Evolutionary conservation across 2,888 invertebrate species (phyloP), one percentile per base, ranked within the genome.

Genomic region (Alloscopus bannaensis): DNA sequence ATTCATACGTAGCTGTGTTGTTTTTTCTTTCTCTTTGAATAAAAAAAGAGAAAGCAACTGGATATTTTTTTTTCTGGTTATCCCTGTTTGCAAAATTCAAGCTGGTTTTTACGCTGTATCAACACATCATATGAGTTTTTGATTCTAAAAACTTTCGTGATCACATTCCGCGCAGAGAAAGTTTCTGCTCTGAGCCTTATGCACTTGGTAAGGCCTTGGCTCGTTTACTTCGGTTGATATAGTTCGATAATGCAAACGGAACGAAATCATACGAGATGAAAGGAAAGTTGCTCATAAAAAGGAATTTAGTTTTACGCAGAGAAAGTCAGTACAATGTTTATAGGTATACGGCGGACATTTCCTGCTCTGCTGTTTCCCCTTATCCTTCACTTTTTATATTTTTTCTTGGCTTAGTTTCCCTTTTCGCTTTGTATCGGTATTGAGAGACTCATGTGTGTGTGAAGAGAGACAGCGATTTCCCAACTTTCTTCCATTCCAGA

Each of bases 231-330:
- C 20, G 2, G 31, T 66, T 52, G 52, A 52, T n/a, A n/a, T 69
- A 59, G 40, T 70, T 70, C 50, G 60, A 71, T 60, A 71, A 62
- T 71, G 71, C 60, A 71, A 71, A 71, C n/a, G 60, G 59, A 68
- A 57, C 60, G 52, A 50, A 50, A 71, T 50, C 20, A 50, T 36
- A 28, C 18, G 26, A 6, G 24, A 42, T 8, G 66, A 57, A 65
- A 31, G 18, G 66, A 57, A 57, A 60, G 60, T 72, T 55, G 42
- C 57, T 72, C 72, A 29, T 72, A 72, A 72, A 72, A 55, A 11
- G 64, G 64, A 40, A 64, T 72, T 72, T 72, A 55, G 31, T 72
- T 42, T 64, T 55, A 4, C 57, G 18, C 26, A 18, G 8, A n/a
- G 4, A 47, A n/a, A n/a, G 22, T 18, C 22, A 20, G n/a, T 18